Evolutionary conservation across 2,797 vertebrate species (phyloP).

Genomic region (Protonibea diacanthus): DNA sequence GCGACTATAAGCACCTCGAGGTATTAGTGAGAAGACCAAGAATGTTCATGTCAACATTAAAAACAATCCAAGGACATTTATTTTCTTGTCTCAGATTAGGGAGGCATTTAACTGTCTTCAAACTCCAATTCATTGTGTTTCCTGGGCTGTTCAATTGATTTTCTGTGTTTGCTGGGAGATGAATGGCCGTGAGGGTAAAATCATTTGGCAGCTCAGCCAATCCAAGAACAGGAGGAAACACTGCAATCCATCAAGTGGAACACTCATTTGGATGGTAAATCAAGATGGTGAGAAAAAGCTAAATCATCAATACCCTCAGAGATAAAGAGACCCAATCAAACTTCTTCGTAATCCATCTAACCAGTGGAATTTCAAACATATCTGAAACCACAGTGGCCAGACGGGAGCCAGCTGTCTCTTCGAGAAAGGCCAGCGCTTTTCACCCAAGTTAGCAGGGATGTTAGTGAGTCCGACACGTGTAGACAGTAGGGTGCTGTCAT

Average conservation of each 20-base stretch:
- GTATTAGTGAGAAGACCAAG: background rate
- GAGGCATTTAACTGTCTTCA: slow-evolving; percentile 3
- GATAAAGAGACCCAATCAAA: background rate
- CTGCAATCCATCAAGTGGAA: background rate
- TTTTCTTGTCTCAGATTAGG: slow-evolving; percentile 3
- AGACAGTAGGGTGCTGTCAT: background rate
- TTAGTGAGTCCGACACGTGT: background rate
- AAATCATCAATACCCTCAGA: background rate
- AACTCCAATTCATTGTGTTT: slow-evolving; percentile 16
- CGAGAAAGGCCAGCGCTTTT: background rate
- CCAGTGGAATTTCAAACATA: too few species aligned
- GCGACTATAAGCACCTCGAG: too few species aligned
- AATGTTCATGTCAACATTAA: background rate
- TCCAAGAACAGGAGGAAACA: background rate
- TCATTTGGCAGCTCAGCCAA: background rate
- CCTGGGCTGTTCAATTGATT: slow-evolving; percentile 2
- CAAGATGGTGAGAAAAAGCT: background rate
- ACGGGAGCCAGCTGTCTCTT: background rate
- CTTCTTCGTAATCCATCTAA: background rate
- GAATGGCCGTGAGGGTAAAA: slow-evolving; percentile 1
- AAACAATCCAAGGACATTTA: background rate
- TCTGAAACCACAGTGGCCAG: background rate
- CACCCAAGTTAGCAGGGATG: background rate
- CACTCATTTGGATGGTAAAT: slow-evolving; percentile 13
- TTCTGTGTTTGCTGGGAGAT: slow-evolving; percentile 4